Base-by-base conservation (phyloP, 2,113 vertebrate species). In the Colossoma macropomum region DNA sequence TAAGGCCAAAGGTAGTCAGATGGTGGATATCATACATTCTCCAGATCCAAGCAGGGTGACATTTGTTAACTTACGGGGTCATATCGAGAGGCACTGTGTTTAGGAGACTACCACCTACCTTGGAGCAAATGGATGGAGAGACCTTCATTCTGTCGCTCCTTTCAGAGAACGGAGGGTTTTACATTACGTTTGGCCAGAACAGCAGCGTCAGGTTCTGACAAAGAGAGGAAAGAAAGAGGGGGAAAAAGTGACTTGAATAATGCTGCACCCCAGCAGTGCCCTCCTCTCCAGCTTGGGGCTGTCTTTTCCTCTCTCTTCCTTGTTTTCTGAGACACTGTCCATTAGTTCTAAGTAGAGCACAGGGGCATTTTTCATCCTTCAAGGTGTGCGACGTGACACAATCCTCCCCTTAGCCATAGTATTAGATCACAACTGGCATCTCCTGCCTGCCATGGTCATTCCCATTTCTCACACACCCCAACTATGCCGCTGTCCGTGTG, bases 341-440 rank as follows among this genome's bases (percentile, higher is more conserved):
- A 94, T 94, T 94, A 92, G 91, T 93, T 93, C 86, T 89, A 90
- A 93, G 91, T 88, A 88, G 89, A 89, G 88, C 87, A 80, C 66
- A 25, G 62, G 87, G 88, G 87, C 87, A 90, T 93, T 92, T 92
- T 91, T 94, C 90, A 93, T 93, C 89, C 91, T 90, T 94, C 92
- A 93, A 93, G 93, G 94, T 92, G 92, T 88, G 62, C 87, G 34
- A 85, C 52, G 62, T 92, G 92, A 93, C 92, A 92, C 90, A 80
- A 85, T 91, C 88, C 89, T 91, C 90, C 92, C 91, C 85, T 90
- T 66, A 89, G 92, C 91, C 90, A 82, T 80, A 78, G 92, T 89
- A 91, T 93, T 94, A 93, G 90, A 93, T 95, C 93, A 93, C 87
- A 30, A 85, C 91, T 85, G 89, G 89, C 89, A 65, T 90, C 90